Evolutionary conservation across 2,797 vertebrate species (phyloP).

Genomic region (Xenops minutus): DNA sequence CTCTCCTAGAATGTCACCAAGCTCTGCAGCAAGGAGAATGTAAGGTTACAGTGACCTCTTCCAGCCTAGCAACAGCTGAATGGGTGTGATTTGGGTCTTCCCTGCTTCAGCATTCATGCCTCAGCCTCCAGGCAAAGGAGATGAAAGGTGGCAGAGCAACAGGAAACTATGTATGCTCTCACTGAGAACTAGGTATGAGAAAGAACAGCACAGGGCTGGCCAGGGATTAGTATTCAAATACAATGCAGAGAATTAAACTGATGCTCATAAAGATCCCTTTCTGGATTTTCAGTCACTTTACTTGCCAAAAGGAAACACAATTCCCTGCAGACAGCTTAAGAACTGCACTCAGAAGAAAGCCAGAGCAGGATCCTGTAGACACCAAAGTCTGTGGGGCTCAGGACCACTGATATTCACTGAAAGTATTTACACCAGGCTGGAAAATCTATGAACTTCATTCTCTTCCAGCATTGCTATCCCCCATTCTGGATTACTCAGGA

Average conservation of each 20-base stretch:
- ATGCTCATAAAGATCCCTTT: neutral
- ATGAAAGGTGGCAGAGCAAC: neutral
- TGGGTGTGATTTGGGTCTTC: neutral
- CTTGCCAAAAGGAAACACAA: neutral
- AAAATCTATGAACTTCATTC: neutral
- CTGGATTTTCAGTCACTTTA: neutral
- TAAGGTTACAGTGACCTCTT: neutral
- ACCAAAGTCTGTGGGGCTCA: neutral
- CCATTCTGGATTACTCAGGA: neutral
- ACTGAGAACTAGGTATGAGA: neutral
- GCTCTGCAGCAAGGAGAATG: neutral
- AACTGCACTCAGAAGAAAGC: neutral
- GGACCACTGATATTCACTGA: neutral
- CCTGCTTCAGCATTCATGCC: accelerated
- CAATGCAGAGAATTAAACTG: neutral
- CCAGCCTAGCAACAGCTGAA: neutral
- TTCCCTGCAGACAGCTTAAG: neutral
- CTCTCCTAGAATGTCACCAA: neutral
- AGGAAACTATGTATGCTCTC: neutral
- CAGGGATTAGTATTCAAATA: neutral
- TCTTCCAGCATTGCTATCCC: neutral
- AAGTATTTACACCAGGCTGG: neutral
- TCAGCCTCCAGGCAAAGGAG: neutral
- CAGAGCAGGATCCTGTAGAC: neutral
- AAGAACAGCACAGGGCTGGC: neutral